Evolutionary conservation across 2,888 invertebrate species (phyloP).

Genomic region (Anodontia alba): DNA sequence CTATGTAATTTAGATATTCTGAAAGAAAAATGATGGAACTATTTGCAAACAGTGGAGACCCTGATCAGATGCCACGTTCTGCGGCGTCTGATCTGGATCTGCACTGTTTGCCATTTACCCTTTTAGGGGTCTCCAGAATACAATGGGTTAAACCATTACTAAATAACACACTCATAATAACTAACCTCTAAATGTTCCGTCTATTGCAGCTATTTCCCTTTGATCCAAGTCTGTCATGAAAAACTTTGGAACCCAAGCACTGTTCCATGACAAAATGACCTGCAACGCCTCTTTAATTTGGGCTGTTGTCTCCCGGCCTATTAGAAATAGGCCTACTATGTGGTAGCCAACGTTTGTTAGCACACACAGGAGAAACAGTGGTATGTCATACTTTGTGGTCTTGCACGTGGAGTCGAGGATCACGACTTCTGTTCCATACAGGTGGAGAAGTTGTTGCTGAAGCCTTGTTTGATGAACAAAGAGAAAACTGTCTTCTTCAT

Average conservation of each 20-base stretch:
- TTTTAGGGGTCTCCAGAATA: too few relatives aligned
- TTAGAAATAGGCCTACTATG: conserved; percentile 42
- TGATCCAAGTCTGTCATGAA: conserved; percentile 22
- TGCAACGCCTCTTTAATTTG: conserved; percentile 4
- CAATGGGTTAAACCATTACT: too few relatives aligned
- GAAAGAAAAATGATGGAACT: too few relatives aligned
- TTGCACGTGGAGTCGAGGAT: conserved; percentile 55
- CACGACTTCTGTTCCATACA: conserved; percentile 45
- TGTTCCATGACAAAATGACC: not conserved
- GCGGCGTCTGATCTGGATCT: too few relatives aligned
- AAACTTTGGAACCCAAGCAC: not conserved
- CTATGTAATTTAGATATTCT: too few relatives aligned
- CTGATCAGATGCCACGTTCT: too few relatives aligned
- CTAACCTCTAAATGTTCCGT: conserved; percentile 6
- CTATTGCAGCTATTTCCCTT: conserved; percentile 16
- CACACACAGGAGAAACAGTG: conserved; percentile 47
- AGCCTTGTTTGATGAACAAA: conserved; percentile 32
- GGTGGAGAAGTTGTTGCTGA: conserved; percentile 37
- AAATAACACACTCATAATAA: too few relatives aligned
- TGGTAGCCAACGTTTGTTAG: conserved; percentile 46
- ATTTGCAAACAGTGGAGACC: too few relatives aligned
- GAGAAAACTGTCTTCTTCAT: conserved; percentile 6
- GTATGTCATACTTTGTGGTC: conserved; percentile 47
- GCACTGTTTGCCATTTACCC: too few relatives aligned
- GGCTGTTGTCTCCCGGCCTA: not conserved